A percentile compares a stretch with the other conserved stretches of the same genome.
phyloP scores from a whole-genome alignment of 2,113 vertebrate genomes.

The Psophia crepitans region DNA sequence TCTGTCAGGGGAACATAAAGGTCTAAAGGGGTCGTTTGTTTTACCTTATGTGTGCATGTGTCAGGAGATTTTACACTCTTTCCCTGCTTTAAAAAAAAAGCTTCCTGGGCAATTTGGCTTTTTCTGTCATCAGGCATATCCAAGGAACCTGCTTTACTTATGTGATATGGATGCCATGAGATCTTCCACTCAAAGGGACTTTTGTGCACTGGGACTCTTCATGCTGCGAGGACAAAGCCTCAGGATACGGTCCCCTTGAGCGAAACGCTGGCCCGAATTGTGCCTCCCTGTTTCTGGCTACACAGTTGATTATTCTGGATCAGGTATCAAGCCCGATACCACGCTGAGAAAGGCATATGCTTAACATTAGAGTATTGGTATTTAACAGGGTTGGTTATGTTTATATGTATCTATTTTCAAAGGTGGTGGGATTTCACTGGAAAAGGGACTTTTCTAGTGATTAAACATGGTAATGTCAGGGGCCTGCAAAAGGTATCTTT shows the following conservation, averaged over 20 bases:
- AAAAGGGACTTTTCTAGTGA: not conserved
- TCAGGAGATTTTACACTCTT: not conserved
- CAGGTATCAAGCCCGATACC: not conserved
- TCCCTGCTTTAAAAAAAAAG: not conserved
- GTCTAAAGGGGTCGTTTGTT: not conserved
- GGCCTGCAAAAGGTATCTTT: not conserved
- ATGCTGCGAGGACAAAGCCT: not conserved
- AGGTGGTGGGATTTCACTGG: not conserved
- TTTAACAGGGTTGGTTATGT: not conserved
- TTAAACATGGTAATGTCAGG: not conserved
- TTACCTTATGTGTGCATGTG: not conserved
- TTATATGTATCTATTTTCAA: not conserved
- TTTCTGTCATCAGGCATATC: not conserved
- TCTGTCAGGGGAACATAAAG: not conserved
- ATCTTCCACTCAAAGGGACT: not conserved
- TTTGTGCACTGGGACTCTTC: not conserved
- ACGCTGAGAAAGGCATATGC: not conserved
- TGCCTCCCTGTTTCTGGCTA: not conserved
- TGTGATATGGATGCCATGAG: not conserved
- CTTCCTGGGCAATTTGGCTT: not conserved
- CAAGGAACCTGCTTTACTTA: not conserved
- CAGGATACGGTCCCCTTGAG: not conserved
- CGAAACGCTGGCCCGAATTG: not conserved
- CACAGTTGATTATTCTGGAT: not conserved
- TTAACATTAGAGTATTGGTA: not conserved